Evolutionary conservation across 2,888 invertebrate species (phyloP).

Genomic region (Meliscaeva auricollis): DNA sequence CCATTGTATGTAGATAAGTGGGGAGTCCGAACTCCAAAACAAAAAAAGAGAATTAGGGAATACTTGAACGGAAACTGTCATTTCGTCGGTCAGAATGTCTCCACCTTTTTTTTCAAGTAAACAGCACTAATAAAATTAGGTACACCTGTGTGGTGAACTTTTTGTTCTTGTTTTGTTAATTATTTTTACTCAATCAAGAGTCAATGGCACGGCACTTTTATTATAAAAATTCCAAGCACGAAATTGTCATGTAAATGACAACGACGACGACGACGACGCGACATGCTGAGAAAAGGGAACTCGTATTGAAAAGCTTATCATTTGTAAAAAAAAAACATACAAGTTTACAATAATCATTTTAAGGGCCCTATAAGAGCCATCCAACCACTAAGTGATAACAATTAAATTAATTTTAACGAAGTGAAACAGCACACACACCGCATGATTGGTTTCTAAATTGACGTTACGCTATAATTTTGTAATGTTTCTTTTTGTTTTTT

Average conservation of each 20-base stretch:
- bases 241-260: not conserved
- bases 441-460: conserved; percentile 40
- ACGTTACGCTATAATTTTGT: conserved; percentile 15
- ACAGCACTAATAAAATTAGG: not conserved
- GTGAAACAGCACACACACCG: conserved; percentile 25
- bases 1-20: not conserved
- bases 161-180: not conserved
- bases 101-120: conserved; percentile 9
- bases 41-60: not conserved
- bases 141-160: conserved; percentile 29
- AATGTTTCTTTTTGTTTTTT: not conserved
- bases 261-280: not conserved
- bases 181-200: conserved; percentile 8
- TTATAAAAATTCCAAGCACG: not conserved
- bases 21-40: not conserved
- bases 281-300: not conserved
- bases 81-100: conserved; percentile 3
- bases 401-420: conserved; percentile 44
- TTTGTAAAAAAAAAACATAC: not conserved
- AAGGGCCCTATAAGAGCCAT: conserved; percentile 27
- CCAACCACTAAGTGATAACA: conserved; percentile 44
- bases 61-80: conserved; percentile 19
- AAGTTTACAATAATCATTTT: conserved; percentile 24
- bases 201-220: conserved; percentile 39
- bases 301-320: conserved; percentile 1